Evolutionary conservation across 2,888 invertebrate species (phyloP).

Genomic region (Netelia inedita): DNA sequence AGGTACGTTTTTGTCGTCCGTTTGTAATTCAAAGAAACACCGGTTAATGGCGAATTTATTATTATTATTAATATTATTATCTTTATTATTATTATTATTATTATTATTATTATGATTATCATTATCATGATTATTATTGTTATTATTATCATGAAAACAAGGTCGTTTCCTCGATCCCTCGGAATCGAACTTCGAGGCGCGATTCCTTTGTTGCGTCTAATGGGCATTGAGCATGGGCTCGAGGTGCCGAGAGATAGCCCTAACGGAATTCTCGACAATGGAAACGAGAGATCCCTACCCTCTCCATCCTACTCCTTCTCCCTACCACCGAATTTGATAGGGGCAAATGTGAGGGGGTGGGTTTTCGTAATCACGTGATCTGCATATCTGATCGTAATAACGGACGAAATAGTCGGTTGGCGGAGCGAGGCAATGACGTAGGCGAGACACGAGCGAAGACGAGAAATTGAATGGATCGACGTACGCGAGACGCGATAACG

Average conservation of each 20-base stretch:
- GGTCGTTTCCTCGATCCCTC: conserved; percentile 51
- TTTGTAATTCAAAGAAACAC: conserved; percentile 48
- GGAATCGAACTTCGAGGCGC: conserved; percentile 41
- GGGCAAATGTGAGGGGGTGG: not conserved
- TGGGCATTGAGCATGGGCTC: conserved; percentile 7
- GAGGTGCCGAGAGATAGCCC: not conserved
- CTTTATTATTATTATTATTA: conserved; percentile 25
- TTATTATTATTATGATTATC: conserved; percentile 6
- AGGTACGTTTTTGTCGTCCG: conserved; percentile 78
- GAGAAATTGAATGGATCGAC: too few species aligned
- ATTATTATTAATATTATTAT: conserved; percentile 27
- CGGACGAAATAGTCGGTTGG: not conserved
- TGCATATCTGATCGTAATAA: conserved; percentile 28
- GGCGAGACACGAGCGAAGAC: too few species aligned
- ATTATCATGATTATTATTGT: conserved; percentile 25
- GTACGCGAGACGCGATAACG: too few species aligned
- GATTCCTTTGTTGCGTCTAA: not conserved
- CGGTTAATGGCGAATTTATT: conserved; percentile 34
- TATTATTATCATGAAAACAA: conserved; percentile 1
- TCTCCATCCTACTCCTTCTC: not conserved
- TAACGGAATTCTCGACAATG: conserved; percentile 4
- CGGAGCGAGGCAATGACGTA: too few species aligned
- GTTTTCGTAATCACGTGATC: conserved; percentile 5
- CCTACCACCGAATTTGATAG: not conserved
- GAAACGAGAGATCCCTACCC: not conserved